phyloP scores from a whole-genome alignment of 2,797 vertebrate genomes.

The Urosaurus nigricauda region DNA sequence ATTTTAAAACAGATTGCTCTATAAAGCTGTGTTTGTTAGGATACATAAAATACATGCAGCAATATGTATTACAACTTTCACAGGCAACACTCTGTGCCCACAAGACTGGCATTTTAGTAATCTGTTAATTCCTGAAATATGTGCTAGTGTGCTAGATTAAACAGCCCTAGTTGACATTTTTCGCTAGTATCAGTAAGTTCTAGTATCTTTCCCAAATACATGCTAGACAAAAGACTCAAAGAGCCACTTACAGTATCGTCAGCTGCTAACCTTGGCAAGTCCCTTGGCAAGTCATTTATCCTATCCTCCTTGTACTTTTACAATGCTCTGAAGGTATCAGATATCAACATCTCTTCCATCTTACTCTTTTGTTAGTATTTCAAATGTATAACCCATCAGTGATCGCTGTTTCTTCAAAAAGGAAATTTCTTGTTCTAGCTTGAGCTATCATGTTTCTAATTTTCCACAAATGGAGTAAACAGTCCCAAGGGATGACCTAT shows the following conservation, averaged over 20 bases:
- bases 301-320: not conserved
- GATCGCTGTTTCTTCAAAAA: not conserved
- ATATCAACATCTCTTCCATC: not conserved
- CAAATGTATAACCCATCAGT: not conserved
- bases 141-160: not conserved
- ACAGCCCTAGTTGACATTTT: not conserved
- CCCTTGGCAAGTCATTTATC: not conserved
- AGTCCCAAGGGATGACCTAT: conserved; percentile 46
- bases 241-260: not conserved
- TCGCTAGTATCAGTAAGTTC: not conserved
- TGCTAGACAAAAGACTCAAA: not conserved
- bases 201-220: not conserved
- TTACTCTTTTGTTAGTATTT: not conserved
- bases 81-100: not conserved
- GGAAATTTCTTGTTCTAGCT: conserved; percentile 38
- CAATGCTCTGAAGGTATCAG: not conserved
- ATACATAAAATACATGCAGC: not conserved
- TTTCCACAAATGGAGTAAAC: conserved; percentile 29
- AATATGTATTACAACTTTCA: not conserved
- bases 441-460: conserved; percentile 21
- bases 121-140: not conserved
- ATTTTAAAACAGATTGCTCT: not conserved
- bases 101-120: not conserved
- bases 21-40: not conserved
- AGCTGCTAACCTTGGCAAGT: not conserved